Percentiles rank a stretch among this genome's conserved stretches.
These are phyloP conservation scores for Drosophila takahashii DNA, from an alignment of 1,140 invertebrate genomes.

Conservation along the genomic window DNA sequence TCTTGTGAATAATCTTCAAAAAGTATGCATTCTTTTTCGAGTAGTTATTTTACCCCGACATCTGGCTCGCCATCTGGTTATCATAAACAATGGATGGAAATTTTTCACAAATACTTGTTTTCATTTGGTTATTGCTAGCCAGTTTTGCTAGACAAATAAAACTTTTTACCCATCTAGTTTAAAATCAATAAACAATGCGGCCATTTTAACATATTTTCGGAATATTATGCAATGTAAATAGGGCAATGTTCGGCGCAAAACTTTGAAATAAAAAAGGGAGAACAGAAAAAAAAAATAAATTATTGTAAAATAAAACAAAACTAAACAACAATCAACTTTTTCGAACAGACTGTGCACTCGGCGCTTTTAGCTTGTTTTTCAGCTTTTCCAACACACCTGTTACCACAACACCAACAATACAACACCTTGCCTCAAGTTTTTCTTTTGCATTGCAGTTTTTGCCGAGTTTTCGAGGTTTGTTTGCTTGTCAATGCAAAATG, in stretches of 20 bases:
- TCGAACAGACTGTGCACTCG: constrained; percentile 49
- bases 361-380: constrained; percentile 45
- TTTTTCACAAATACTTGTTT: not conserved
- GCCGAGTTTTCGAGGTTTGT: constrained; percentile 56
- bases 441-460: constrained; percentile 45
- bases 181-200: constrained; percentile 59
- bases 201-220: constrained; percentile 54
- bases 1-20: not conserved
- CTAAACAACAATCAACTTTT: constrained; percentile 69
- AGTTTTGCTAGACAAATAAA: constrained; percentile 5
- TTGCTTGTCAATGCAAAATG: constrained; percentile 71
- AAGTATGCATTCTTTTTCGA: not conserved
- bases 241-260: constrained; percentile 8
- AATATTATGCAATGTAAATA: constrained; percentile 46
- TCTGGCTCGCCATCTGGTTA: constrained; percentile 21
- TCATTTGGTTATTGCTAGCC: constrained; percentile 7
- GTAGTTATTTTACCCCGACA: constrained; percentile 4
- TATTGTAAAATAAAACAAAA: constrained; percentile 54
- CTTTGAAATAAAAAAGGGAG: constrained; percentile 16
- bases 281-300: constrained; percentile 31
- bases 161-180: constrained; percentile 40
- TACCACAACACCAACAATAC: constrained; percentile 51
- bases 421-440: constrained; percentile 69
- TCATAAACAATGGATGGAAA: constrained; percentile 23
- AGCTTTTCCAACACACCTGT: constrained; percentile 56